Percentiles rank a stretch among this genome's conserved stretches.
These are phyloP conservation scores for Magallana nippona DNA, from an alignment of 2,888 invertebrate species.

Conservation along the genomic window DNA sequence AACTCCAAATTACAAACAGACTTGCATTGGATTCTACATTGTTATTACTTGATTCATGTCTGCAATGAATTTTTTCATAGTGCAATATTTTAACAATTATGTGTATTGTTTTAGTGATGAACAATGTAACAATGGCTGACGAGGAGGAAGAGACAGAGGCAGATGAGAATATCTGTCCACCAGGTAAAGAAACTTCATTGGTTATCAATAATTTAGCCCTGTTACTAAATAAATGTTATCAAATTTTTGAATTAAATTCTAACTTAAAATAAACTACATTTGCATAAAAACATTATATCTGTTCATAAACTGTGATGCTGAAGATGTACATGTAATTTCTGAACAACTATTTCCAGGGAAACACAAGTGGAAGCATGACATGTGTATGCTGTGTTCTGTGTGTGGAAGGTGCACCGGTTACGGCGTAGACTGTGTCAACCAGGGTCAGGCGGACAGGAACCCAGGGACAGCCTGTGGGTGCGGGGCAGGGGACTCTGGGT, in stretches of 20 bases:
- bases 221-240: not conserved
- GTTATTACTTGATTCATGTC: no score
- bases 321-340: not conserved
- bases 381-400: constrained; percentile 93
- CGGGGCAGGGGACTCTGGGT: constrained; percentile 96
- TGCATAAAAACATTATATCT: no score
- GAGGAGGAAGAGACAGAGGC: constrained; percentile 78
- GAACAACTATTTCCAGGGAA: constrained; percentile 80
- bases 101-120: constrained; percentile 65
- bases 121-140: constrained; percentile 79
- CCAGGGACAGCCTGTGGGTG: constrained; percentile 96
- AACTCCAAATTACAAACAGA: no score
- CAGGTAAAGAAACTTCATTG: constrained; percentile 62
- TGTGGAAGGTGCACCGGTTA: constrained; percentile 97
- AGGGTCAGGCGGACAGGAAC: constrained; percentile 86
- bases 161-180: constrained; percentile 80
- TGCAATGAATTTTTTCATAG: no score
- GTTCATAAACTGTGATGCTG: no score
- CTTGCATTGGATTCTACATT: no score
- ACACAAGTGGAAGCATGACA: constrained; percentile 90
- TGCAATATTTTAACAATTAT: not conserved
- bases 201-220: not conserved
- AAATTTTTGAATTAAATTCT: no score
- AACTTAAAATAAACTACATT: no score
- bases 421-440: constrained; percentile 89